Base-by-base conservation (phyloP, 2,888 invertebrate genomes). In the Lepidonotus clava region DNA sequence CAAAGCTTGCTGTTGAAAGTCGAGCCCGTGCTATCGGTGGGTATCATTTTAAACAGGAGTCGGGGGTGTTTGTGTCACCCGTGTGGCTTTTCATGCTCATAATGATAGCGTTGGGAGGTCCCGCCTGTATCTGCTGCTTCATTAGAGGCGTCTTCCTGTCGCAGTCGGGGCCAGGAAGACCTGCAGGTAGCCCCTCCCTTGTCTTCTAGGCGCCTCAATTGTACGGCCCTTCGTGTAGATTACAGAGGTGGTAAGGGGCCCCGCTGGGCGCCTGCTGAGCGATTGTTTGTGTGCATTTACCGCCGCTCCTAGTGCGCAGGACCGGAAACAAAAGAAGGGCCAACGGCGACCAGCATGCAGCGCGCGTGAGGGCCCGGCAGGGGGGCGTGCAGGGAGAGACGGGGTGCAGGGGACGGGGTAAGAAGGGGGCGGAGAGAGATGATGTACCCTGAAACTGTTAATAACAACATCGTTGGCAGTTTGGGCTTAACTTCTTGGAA, bases 81-180 rank as follows among this genome's bases (percentile, higher is more conserved):
- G 28, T 21, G 76, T 46, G 80, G 18, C 80, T 80, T 80, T 80
- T 80, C 80, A 80, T 80, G 80, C 80, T 76, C 51, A 18, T 46
- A 80, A 41, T 80, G 46, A 41, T 34, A n/a, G 80, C 32, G 28
- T n/a, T n/a, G 11, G 11, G 66, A 11, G 28, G 8, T 66, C 6
- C 66, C 66, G 28, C 32, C 46, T 80, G 41, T 51, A 6, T 80
- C 32, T 38, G 38, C 24, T 41, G 80, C 80, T 80, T 80, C 80
- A 80, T 80, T 80, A 80, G 80, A 46, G 51, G 36, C 18, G 46
- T 51, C 80, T 80, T 80, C 80, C 80, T 80, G 80, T 80, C 46
- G n/a, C 14, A 28, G 28, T 18, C 28, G 80, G 14, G 14, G n/a
- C 46, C 80, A 21, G 76, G 76, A 76, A 76, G 76, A 76, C 76